phyloP scores from a whole-genome alignment of 2,888 invertebrate species.

The Rhagophthalmus giganteus region DNA sequence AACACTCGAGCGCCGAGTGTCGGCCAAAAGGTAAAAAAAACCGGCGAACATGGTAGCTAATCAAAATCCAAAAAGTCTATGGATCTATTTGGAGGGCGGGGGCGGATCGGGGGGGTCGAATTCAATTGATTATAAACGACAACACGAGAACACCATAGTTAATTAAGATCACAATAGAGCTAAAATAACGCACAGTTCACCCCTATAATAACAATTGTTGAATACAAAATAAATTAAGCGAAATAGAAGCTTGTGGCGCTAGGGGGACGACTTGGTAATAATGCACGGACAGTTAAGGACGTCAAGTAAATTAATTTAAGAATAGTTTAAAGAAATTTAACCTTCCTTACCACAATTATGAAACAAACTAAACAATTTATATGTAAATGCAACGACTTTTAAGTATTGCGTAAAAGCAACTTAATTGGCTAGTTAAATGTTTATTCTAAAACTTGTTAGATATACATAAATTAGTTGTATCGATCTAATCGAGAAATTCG shows the following conservation, averaged over 20 bases:
- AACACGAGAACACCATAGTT: no score
- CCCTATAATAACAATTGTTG: not conserved
- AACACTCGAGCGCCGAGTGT: no score
- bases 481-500: no score
- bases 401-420: constrained; percentile 10
- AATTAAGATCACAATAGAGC: no score
- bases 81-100: no score
- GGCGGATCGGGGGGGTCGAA: no score
- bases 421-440: not conserved
- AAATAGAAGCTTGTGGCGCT: not conserved
- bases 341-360: constrained; percentile 17
- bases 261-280: constrained; percentile 4
- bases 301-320: constrained; percentile 10
- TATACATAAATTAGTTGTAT: not conserved
- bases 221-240: not conserved
- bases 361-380: constrained; percentile 22
- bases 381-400: constrained; percentile 16
- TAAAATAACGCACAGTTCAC: not conserved
- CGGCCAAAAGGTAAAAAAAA: no score
- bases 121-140: no score
- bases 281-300: constrained; percentile 11
- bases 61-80: no score
- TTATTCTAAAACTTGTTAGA: not conserved
- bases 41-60: no score
- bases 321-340: constrained; percentile 10